phyloP scores from a whole-genome alignment of 1,140 invertebrate species.

The Ctenoplectra terminalis region DNA sequence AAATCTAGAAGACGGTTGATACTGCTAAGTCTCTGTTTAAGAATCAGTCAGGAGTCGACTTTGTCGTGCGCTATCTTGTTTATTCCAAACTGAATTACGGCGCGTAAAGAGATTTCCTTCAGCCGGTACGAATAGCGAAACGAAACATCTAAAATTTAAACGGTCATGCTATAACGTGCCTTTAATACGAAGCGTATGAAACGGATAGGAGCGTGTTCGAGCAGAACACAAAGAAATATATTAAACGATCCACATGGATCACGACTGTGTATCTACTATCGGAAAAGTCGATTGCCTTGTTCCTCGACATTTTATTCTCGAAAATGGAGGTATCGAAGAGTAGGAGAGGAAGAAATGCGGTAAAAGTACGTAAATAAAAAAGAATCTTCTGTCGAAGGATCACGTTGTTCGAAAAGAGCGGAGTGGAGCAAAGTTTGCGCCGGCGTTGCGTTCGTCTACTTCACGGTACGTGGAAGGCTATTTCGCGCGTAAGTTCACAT shows the following conservation, averaged over 20 bases:
- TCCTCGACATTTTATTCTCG: neutral
- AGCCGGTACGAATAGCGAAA: neutral
- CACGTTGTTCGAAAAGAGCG: neutral
- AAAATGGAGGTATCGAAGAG: neutral
- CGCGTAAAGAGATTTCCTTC: constrained; percentile 15
- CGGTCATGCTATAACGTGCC: neutral
- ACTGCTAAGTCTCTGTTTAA: neutral
- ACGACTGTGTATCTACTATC: neutral
- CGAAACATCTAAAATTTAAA: constrained; percentile 14
- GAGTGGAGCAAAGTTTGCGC: constrained; percentile 22
- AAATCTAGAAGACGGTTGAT: neutral
- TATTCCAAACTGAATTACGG: constrained; percentile 15
- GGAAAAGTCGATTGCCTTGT: neutral
- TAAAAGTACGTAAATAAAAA: constrained; percentile 17
- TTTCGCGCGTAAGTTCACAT: constrained; percentile 67
- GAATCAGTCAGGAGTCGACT: neutral
- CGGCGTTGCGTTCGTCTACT: constrained; percentile 12
- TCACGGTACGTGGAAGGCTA: constrained; percentile 37
- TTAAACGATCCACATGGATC: constrained; percentile 16
- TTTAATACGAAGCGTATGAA: neutral
- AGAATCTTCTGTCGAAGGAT: constrained; percentile 30
- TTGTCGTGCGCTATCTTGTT: neutral
- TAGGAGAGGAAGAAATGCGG: neutral
- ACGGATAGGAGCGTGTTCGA: neutral
- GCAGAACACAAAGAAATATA: constrained; percentile 3